Evolutionary conservation across 2,888 invertebrate species (phyloP).

Genomic region (Drosophila affinis): DNA sequence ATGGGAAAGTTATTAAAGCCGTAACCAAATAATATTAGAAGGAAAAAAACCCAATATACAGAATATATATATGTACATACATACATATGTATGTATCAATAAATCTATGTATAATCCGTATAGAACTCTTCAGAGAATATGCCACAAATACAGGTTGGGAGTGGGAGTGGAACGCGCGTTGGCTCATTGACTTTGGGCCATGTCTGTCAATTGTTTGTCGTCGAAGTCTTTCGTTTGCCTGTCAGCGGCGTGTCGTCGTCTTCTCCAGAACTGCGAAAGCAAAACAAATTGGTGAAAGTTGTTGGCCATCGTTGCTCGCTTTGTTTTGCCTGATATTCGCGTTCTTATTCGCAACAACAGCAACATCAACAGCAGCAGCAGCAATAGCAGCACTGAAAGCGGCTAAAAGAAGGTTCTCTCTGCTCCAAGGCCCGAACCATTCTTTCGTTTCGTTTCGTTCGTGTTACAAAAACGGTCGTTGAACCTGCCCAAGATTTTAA

Average conservation of each 20-base stretch:
- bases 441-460: slow-evolving; percentile 44
- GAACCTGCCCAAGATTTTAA: slow-evolving; percentile 53
- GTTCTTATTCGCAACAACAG: slow-evolving; percentile 76
- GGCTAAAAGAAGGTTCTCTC: slow-evolving; percentile 34
- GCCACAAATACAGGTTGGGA: slow-evolving; percentile 1
- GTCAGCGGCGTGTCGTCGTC: slow-evolving; percentile 32
- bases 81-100: slow-evolving; percentile 20
- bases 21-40: slow-evolving; percentile 16
- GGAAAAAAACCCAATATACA: slow-evolving; percentile 11
- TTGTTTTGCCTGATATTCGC: slow-evolving; percentile 63
- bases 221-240: slow-evolving; percentile 48
- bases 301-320: slow-evolving; percentile 70
- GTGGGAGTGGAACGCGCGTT: slow-evolving; percentile 41
- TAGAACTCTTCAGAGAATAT: slow-evolving; percentile 20
- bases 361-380: slow-evolving; percentile 4
- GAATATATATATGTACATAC: not conserved
- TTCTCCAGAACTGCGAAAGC: slow-evolving; percentile 77
- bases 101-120: slow-evolving; percentile 8
- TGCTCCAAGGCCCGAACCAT: slow-evolving; percentile 12
- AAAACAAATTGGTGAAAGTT: slow-evolving; percentile 83
- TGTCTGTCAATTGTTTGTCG: slow-evolving; percentile 71
- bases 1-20: slow-evolving; percentile 74
- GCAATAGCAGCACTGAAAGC: not conserved
- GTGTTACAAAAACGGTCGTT: slow-evolving; percentile 76
- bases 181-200: slow-evolving; percentile 59